phyloP scores from a whole-genome alignment of 1,140 invertebrate species.

The Mesaphorura yosii region DNA sequence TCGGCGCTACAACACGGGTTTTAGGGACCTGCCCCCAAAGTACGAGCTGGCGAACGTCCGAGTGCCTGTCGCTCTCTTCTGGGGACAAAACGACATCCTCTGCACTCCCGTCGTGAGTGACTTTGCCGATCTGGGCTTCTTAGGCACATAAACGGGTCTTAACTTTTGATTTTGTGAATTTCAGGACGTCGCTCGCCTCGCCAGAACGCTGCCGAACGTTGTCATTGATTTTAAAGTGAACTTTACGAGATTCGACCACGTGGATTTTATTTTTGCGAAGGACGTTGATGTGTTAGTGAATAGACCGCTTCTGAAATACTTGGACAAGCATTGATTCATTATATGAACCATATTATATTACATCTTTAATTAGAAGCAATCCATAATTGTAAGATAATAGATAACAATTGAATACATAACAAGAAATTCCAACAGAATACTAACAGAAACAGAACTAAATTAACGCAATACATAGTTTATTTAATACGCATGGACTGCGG shows the following conservation, averaged over 20 bases:
- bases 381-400: too few species aligned
- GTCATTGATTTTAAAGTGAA: constrained; percentile 41
- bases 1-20: not conserved
- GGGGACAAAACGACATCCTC: constrained; percentile 46
- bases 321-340: constrained; percentile 11
- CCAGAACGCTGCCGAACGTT: constrained; percentile 39
- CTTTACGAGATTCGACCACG: constrained; percentile 51
- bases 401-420: too few species aligned
- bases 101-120: constrained; percentile 34
- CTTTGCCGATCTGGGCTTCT: too few species aligned
- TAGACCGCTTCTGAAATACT: constrained; percentile 28
- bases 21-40: constrained; percentile 40
- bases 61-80: constrained; percentile 51
- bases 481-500: too few species aligned
- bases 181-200: constrained; percentile 49
- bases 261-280: constrained; percentile 56
- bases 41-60: constrained; percentile 48
- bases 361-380: too few species aligned
- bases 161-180: too few species aligned
- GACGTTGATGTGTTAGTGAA: constrained; percentile 37
- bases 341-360: too few species aligned
- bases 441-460: too few species aligned
- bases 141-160: too few species aligned
- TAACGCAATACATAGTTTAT: not conserved
- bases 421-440: too few species aligned